Percentiles rank a stretch among this genome's conserved stretches.
phyloP scores from a whole-genome alignment of 2,888 invertebrate species.

The Minunthozetes semirufus region DNA sequence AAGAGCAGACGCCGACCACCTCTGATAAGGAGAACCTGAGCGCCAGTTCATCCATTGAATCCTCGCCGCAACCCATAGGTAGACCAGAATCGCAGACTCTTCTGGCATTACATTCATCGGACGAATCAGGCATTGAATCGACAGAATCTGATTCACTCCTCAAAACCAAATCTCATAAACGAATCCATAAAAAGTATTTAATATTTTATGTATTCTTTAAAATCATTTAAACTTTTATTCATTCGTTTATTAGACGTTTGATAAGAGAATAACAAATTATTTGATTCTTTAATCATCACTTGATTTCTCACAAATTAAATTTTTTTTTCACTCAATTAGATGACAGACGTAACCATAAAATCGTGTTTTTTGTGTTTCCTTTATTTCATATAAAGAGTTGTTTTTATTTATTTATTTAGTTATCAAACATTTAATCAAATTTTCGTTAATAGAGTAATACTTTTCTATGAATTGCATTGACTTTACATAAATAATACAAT shows the following conservation, averaged over 20 bases:
- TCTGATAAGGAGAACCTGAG: not conserved
- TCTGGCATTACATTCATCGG: slow-evolving; percentile 6
- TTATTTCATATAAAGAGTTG: not conserved
- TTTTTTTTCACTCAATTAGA: too few species aligned
- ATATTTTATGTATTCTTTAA: not conserved
- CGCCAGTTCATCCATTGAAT: not conserved
- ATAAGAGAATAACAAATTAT: not conserved
- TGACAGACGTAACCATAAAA: not conserved
- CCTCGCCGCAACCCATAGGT: not conserved
- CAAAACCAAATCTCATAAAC: not conserved
- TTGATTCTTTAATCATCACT: too few species aligned
- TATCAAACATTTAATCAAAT: not conserved
- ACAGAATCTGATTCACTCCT: slow-evolving; percentile 38
- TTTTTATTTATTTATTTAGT: not conserved
- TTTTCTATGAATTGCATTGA: too few species aligned
- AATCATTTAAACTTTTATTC: not conserved
- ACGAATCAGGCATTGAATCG: slow-evolving; percentile 34
- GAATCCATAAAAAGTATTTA: not conserved
- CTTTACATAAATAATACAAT: too few species aligned
- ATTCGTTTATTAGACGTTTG: not conserved
- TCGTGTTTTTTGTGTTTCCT: not conserved
- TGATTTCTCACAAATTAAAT: too few species aligned
- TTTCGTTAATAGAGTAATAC: too few species aligned
- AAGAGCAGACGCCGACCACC: not conserved
- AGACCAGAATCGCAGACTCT: slow-evolving; percentile 18